Evolutionary conservation across 2,113 vertebrate species (phyloP), one percentile per base, ranked within the genome.

Genomic region (Jacana jacana): DNA sequence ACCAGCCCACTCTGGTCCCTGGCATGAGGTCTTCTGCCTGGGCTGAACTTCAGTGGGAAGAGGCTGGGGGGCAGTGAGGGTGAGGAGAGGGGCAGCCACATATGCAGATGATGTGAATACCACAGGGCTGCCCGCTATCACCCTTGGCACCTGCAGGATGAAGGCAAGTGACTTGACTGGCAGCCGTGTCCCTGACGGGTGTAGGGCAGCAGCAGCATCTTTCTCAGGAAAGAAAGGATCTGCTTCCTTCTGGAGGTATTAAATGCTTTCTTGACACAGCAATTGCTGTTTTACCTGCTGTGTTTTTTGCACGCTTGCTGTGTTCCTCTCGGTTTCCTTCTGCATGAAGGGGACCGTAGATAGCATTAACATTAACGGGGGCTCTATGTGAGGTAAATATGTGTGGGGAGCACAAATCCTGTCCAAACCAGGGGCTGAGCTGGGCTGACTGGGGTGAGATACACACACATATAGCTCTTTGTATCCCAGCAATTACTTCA

Each of bases 71-170:
- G 54, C 15, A 61, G 11, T 1, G 0, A n/a, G 40, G 23, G 4
- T 22, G 51, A 69, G 61, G 18, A 54, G 42, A 40, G n/a, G n/a
- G 33, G 20, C 42, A 55, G 70, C 9, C 5, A 11, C 5, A 1
- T 1, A 0, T 48, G 54, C 0, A 1, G 28, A 28, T 51, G 16
- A 4, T 81, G 33, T 23, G 69, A 42, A 10, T 35, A 54, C 25
- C 14, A 17, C n/a, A 22, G 24, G 4, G 1, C 33, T 44, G 25
- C 39, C 25, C 9, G 3, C 13, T 5, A 2, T 13, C 27, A 9
- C 1, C 1, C 19, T 77, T 0, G 0, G 3, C 9, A 5, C 33
- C 33, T 5, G 2, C 0, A 0, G 19, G 15, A 5, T 33, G 66
- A 75, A 71, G 52, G 31, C 15, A 42, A 77, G 55, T 5, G 30